Conservation (phyloP, 2,113 vertebrate species). For the Nymphicus hollandicus region DNA sequence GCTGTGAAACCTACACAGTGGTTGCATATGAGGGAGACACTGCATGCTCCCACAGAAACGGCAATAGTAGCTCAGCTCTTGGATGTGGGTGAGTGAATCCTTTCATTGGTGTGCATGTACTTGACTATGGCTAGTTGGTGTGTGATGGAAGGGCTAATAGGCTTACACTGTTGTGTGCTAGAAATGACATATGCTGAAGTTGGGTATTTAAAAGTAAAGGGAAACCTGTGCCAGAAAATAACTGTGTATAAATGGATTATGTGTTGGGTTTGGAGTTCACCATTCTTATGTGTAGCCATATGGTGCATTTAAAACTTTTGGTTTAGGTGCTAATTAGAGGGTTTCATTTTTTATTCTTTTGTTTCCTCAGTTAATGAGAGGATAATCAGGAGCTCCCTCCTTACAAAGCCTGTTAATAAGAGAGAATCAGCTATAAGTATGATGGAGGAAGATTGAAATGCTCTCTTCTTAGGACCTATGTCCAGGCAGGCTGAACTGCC, state of each 20-base stretch:
- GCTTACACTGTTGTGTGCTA: not conserved
- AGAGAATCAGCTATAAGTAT: not conserved
- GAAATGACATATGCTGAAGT: not conserved
- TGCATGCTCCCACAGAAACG: not conserved
- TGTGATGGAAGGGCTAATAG: not conserved
- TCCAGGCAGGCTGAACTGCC: not conserved
- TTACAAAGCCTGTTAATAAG: not conserved
- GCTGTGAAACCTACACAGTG: not conserved
- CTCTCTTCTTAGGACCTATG: not conserved
- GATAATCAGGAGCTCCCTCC: not conserved
- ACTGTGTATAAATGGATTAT: not conserved
- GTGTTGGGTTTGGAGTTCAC: not conserved
- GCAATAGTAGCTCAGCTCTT: not conserved
- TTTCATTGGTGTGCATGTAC: rapidly evolving
- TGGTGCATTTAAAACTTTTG: not conserved
- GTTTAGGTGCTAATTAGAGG: not conserved
- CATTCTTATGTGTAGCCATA: not conserved
- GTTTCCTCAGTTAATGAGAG: not conserved
- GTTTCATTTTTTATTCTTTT: not conserved
- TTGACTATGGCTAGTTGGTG: not conserved
- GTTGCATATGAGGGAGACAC: not conserved
- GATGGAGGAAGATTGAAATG: not conserved
- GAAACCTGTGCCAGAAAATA: not conserved
- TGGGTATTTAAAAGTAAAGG: not conserved
- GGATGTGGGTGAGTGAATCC: not conserved